A percentile compares a stretch with the other conserved stretches of the same genome.
These are phyloP conservation scores for Chrysocyon brachyurus DNA, from an alignment of 2,797 vertebrate genomes.

Conservation along the genomic window DNA sequence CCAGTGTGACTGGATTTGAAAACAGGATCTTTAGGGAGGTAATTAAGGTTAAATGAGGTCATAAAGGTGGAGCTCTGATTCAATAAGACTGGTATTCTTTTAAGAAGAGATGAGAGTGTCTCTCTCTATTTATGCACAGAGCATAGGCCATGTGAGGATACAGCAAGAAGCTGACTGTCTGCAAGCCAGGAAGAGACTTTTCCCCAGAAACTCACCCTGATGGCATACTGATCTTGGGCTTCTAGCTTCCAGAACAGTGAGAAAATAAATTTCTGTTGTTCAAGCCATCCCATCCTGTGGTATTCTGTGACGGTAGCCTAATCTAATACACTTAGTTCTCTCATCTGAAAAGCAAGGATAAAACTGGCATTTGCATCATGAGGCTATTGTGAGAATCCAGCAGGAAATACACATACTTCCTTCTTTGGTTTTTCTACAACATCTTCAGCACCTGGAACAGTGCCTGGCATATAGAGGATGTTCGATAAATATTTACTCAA, in stretches of 20 bases:
- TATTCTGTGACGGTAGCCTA: neutral
- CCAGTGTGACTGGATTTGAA: neutral
- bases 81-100: neutral
- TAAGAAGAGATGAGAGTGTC: neutral
- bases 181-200: neutral
- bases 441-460: neutral
- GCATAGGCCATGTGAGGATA: conserved; percentile 49
- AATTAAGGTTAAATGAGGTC: neutral
- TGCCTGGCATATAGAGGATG: neutral
- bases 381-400: neutral
- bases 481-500: neutral
- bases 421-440: neutral
- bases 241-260: neutral
- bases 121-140: neutral
- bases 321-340: neutral
- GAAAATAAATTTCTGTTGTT: conserved; percentile 26
- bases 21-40: neutral
- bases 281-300: neutral
- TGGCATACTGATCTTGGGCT: neutral
- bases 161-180: neutral
- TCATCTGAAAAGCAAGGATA: neutral
- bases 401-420: neutral
- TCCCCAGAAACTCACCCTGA: neutral
- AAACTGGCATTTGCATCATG: neutral
- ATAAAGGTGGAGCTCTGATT: neutral